These are phyloP conservation scores for Nemoura dubitans DNA, from an alignment of 2,888 invertebrate species.

Conservation along the genomic window DNA sequence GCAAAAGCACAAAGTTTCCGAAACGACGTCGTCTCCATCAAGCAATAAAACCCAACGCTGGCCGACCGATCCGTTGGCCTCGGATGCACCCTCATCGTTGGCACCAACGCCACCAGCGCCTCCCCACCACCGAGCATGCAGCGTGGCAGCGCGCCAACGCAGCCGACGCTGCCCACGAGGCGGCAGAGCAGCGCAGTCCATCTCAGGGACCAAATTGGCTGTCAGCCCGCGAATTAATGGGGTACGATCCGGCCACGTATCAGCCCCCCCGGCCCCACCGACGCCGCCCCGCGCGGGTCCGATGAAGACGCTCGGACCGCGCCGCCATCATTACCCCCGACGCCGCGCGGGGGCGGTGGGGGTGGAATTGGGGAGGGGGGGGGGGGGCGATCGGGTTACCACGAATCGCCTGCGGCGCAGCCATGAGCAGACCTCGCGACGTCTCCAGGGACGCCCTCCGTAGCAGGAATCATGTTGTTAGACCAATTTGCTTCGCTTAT, in stretches of 20 bases:
- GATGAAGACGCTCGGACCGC: neutral
- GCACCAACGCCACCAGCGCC: neutral
- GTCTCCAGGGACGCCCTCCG: slow-evolving; percentile 50
- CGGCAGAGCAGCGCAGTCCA: neutral
- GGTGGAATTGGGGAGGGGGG: slow-evolving; percentile 51
- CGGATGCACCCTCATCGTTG: neutral
- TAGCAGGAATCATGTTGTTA: slow-evolving; percentile 41
- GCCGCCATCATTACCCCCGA: slow-evolving; percentile 28
- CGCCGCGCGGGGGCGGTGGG: neutral
- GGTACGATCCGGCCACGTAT: neutral
- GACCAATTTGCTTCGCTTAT: slow-evolving; percentile 41
- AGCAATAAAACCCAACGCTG: neutral
- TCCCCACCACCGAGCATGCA: neutral
- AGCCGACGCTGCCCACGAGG: neutral
- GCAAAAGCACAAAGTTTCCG: too few species aligned
- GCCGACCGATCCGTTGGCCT: neutral
- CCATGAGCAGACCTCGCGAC: slow-evolving; percentile 46
- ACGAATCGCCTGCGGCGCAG: slow-evolving; percentile 20
- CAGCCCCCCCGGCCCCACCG: neutral
- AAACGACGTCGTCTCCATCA: neutral
- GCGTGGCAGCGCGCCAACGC: neutral
- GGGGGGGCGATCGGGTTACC: slow-evolving; percentile 42
- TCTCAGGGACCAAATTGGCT: slow-evolving; percentile 51
- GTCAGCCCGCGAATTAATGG: slow-evolving; percentile 52
- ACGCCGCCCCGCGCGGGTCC: neutral